Evolutionary conservation across 2,888 invertebrate species (phyloP).

Genomic region (Carabus problematicus): DNA sequence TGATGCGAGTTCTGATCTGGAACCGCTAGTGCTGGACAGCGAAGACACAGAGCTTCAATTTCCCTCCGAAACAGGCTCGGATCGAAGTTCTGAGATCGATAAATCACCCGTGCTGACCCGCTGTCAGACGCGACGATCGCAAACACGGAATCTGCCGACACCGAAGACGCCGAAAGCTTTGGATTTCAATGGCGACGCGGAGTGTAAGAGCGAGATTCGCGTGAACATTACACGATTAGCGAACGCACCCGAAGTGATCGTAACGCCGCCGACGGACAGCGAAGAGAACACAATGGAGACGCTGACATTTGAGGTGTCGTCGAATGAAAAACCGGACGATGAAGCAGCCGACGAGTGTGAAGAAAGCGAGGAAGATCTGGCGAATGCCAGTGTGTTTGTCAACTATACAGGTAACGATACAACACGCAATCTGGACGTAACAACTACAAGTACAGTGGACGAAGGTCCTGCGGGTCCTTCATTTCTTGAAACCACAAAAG

Average conservation of each 20-base stretch:
- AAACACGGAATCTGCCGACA: slow-evolving; percentile 55
- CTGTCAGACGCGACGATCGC: slow-evolving; percentile 56
- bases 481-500: slow-evolving; percentile 49
- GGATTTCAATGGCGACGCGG: slow-evolving; percentile 44
- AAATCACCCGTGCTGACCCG: slow-evolving; percentile 53
- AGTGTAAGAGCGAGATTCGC: slow-evolving; percentile 9
- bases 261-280: background rate
- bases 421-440: slow-evolving; percentile 51
- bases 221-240: slow-evolving; percentile 15
- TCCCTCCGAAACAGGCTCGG: slow-evolving; percentile 21
- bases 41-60: slow-evolving; percentile 30
- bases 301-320: background rate
- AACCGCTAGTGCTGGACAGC: slow-evolving; percentile 24
- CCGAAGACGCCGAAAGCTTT: slow-evolving; percentile 56
- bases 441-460: slow-evolving; percentile 44
- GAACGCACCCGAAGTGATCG: slow-evolving; percentile 1
- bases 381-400: slow-evolving; percentile 26
- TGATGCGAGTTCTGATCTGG: slow-evolving; percentile 15
- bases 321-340: slow-evolving; percentile 15
- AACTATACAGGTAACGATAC: slow-evolving; percentile 50
- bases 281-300: slow-evolving; percentile 1
- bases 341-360: slow-evolving; percentile 14
- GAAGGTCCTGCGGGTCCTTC: slow-evolving; percentile 45
- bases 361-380: slow-evolving; percentile 31
- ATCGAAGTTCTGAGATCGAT: slow-evolving; percentile 47